Evolutionary conservation across 2,888 invertebrate genomes (phyloP).

Genomic region (Conomelus anceps): DNA sequence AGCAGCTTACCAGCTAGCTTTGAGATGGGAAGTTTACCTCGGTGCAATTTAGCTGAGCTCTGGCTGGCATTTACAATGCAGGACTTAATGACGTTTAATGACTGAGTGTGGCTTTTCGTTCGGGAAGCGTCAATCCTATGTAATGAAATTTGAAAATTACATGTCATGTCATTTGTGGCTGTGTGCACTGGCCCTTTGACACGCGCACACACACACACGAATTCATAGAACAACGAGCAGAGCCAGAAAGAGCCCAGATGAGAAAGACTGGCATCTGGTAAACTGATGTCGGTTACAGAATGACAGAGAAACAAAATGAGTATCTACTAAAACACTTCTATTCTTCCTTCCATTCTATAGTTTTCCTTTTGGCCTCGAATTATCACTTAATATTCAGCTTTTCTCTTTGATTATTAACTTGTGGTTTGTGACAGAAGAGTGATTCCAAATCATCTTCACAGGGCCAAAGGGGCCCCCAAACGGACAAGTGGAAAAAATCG

Average conservation of each 20-base stretch:
- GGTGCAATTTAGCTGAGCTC: neutral
- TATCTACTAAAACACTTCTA: neutral
- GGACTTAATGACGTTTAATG: neutral
- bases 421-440: no score
- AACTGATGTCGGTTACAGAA: neutral
- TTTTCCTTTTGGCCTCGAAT: neutral
- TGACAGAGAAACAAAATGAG: neutral
- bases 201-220: neutral
- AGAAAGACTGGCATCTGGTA: neutral
- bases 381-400: neutral
- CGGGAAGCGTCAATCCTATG: neutral
- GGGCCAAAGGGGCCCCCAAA: no score
- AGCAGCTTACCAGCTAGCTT: no score
- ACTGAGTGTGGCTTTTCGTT: neutral
- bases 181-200: neutral
- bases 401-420: no score
- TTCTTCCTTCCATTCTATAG: neutral
- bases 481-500: no score
- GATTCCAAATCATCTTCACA: no score
- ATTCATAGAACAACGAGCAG: neutral
- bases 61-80: neutral
- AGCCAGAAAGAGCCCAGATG: neutral
- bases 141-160: neutral
- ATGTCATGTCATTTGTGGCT: neutral
- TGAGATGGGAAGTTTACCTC: neutral